Percentiles rank a stretch among this genome's conserved stretches.
These are phyloP conservation scores for Bradypodion ventrale DNA, from an alignment of 2,797 vertebrate species.

Conservation along the genomic window DNA sequence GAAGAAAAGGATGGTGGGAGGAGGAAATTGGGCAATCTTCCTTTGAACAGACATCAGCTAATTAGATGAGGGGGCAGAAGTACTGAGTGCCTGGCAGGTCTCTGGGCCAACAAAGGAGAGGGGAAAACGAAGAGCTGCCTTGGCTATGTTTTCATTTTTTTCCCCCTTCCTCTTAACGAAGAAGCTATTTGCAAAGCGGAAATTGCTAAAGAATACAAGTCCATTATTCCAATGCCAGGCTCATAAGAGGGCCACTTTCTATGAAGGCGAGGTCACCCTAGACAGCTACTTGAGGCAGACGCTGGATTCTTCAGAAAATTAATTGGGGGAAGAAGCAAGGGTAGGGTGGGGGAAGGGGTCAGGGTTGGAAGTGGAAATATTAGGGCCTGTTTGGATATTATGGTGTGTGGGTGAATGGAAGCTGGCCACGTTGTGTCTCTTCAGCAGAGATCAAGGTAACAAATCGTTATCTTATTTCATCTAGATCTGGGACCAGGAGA, in stretches of 20 bases:
- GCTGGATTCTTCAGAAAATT: slow-evolving; percentile 19
- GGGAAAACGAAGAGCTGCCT: neutral
- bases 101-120: slow-evolving; percentile 17
- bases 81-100: slow-evolving; percentile 3
- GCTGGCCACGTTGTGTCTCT: neutral
- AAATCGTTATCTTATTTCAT: too few species aligned
- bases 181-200: slow-evolving; percentile 19
- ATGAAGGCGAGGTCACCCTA: slow-evolving; percentile 4
- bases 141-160: slow-evolving; percentile 9
- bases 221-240: neutral
- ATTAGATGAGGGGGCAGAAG: slow-evolving; percentile 38
- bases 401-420: neutral
- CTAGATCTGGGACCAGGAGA: neutral
- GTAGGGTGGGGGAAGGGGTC: rapidly evolving
- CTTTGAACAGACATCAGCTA: slow-evolving; percentile 45
- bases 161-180: slow-evolving; percentile 14
- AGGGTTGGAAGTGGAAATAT: neutral
- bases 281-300: slow-evolving; percentile 47
- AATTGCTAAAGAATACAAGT: slow-evolving; percentile 21
- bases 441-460: neutral
- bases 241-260: neutral
- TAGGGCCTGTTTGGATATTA: neutral
- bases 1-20: neutral
- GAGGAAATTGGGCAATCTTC: slow-evolving; percentile 39
- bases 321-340: slow-evolving; percentile 8